These are phyloP conservation scores for Stenurella melanura DNA, from an alignment of 2,888 invertebrate genomes.

Conservation along the genomic window DNA sequence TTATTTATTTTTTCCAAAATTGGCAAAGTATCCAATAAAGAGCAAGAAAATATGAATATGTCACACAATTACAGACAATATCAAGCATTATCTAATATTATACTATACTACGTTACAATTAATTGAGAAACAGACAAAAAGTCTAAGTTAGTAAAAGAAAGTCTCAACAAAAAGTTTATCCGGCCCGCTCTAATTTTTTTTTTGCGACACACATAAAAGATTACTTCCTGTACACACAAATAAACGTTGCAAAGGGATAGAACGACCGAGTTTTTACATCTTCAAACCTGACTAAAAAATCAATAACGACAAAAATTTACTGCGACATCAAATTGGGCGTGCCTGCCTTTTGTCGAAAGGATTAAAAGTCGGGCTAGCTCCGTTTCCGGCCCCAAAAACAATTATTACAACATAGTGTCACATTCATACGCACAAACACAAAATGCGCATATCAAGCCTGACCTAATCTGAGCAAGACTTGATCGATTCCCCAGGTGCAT, in stretches of 20 bases:
- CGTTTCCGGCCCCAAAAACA: slow-evolving; percentile 17
- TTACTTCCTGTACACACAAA: slow-evolving; percentile 5
- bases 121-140: background rate
- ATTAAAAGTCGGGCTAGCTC: slow-evolving; percentile 18
- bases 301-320: slow-evolving; percentile 62
- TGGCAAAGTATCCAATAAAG: no score
- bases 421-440: slow-evolving; percentile 55
- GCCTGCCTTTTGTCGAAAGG: slow-evolving; percentile 40
- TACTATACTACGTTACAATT: no score
- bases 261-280: slow-evolving; percentile 45
- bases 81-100: no score
- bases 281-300: slow-evolving; percentile 57
- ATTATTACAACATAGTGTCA: slow-evolving; percentile 17
- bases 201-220: background rate
- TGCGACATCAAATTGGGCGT: slow-evolving; percentile 60
- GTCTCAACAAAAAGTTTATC: background rate
- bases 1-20: no score
- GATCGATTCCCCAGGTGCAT: slow-evolving; percentile 66
- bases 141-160: background rate
- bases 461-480: slow-evolving; percentile 63
- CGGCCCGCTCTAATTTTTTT: background rate
- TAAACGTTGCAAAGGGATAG: slow-evolving; percentile 18
- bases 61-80: no score
- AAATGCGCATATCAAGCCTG: slow-evolving; percentile 61
- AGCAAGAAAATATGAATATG: no score